These are phyloP conservation scores for Heliothis peltigera DNA, from an alignment of 2,888 invertebrate species.

Conservation along the genomic window DNA sequence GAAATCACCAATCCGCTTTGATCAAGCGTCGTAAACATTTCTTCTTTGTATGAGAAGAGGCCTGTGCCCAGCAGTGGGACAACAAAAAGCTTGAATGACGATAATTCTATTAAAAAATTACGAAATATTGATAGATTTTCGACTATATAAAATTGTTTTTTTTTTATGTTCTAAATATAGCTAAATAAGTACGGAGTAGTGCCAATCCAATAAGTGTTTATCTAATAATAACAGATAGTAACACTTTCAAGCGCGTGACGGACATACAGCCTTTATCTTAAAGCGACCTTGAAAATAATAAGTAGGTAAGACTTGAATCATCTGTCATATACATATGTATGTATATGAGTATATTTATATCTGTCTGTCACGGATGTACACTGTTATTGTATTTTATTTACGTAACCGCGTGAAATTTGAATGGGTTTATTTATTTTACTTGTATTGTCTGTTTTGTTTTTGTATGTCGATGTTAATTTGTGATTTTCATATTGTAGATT, in stretches of 20 bases:
- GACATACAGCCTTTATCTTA: constrained; percentile 28
- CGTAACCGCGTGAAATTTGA: constrained; percentile 1
- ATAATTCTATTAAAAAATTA: no score
- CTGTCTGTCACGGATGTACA: constrained; percentile 8
- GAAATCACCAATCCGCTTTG: no score
- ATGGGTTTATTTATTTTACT: not conserved
- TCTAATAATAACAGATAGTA: constrained; percentile 2
- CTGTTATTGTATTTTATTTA: constrained; percentile 21
- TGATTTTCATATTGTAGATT: not conserved
- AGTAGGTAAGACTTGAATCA: constrained; percentile 1
- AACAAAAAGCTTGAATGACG: no score
- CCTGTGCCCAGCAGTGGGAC: no score
- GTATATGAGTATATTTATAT: not conserved
- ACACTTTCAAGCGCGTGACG: constrained; percentile 20
- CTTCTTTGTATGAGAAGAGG: no score
- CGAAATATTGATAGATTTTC: no score
- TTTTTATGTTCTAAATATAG: no score
- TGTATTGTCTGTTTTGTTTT: not conserved
- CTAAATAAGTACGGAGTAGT: no score
- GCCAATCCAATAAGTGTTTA: constrained; percentile 5
- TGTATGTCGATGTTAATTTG: no score
- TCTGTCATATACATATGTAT: not conserved
- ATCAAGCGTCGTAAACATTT: no score
- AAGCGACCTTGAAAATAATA: constrained; percentile 35
- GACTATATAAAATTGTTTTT: no score